A percentile compares a stretch with the other conserved stretches of the same genome.
Conservation (phyloP, 2,888 invertebrate species). For the Phyto melanocephala region DNA sequence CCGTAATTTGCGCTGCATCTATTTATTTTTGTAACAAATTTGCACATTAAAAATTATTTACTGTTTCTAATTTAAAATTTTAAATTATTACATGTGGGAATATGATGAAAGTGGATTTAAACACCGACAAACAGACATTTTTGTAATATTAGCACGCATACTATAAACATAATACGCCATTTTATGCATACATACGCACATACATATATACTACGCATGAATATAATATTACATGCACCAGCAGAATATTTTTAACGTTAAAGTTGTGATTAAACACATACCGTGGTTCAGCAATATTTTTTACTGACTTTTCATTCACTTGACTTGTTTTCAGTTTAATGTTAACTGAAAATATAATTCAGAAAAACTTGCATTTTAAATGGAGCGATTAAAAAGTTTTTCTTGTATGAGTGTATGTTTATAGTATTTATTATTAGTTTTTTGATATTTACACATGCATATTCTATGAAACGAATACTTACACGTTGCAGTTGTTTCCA, state of each 20-base stretch:
- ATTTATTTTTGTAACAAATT: no score
- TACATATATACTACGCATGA: no score
- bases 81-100: slow-evolving; percentile 40
- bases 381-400: not conserved
- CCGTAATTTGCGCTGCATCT: not conserved
- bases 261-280: slow-evolving; percentile 27
- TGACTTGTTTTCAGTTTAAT: not conserved
- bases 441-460: not conserved
- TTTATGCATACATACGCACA: slow-evolving; percentile 18
- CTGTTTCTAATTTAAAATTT: slow-evolving; percentile 44
- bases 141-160: slow-evolving; percentile 25
- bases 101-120: not conserved
- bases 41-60: slow-evolving; percentile 31
- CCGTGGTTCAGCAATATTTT: not conserved
- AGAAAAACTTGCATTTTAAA: not conserved
- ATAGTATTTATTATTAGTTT: not conserved
- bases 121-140: not conserved
- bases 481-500: no score
- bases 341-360: not conserved
- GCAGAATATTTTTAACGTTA: no score
- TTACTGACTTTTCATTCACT: not conserved
- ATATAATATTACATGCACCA: no score
- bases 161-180: no score
- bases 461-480: no score
- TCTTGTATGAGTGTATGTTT: not conserved